Evolutionary conservation across 2,113 vertebrate species (phyloP).

Genomic region (Ardeotis arabs): DNA sequence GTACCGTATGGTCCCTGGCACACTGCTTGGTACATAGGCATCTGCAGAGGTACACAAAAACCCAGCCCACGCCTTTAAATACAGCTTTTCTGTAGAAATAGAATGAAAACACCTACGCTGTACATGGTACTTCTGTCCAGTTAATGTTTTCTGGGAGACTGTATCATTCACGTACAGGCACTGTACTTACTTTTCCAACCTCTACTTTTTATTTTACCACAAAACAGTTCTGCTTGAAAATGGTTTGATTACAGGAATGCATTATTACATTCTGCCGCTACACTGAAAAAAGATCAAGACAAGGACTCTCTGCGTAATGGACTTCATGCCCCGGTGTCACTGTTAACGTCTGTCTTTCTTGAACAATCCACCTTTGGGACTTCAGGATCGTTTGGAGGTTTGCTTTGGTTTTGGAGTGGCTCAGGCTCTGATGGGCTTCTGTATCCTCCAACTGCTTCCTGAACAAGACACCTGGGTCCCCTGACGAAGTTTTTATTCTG

Average conservation of each 20-base stretch:
- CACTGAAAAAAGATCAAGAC: neutral
- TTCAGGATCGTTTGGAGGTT: neutral
- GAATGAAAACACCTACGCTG: neutral
- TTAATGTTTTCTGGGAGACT: neutral
- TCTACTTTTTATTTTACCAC: neutral
- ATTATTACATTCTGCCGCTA: neutral
- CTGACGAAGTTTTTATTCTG: neutral
- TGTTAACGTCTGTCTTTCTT: neutral
- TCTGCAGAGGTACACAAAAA: neutral
- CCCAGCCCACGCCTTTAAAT: neutral
- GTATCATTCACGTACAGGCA: neutral
- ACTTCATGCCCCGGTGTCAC: neutral
- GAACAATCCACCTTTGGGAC: neutral
- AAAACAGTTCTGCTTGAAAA: neutral
- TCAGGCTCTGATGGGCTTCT: neutral
- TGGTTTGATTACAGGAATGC: neutral
- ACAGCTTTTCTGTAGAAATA: slow-evolving; percentile 18
- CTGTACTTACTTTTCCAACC: neutral
- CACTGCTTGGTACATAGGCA: neutral
- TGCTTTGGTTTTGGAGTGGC: neutral
- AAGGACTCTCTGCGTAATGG: neutral
- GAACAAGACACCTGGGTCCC: neutral
- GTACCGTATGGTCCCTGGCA: neutral
- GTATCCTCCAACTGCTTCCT: neutral
- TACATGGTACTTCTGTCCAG: neutral